Percentiles rank a stretch among this genome's conserved stretches.
Evolutionary conservation across 2,888 invertebrate species (phyloP).

Genomic region (Osmoderma eremita): DNA sequence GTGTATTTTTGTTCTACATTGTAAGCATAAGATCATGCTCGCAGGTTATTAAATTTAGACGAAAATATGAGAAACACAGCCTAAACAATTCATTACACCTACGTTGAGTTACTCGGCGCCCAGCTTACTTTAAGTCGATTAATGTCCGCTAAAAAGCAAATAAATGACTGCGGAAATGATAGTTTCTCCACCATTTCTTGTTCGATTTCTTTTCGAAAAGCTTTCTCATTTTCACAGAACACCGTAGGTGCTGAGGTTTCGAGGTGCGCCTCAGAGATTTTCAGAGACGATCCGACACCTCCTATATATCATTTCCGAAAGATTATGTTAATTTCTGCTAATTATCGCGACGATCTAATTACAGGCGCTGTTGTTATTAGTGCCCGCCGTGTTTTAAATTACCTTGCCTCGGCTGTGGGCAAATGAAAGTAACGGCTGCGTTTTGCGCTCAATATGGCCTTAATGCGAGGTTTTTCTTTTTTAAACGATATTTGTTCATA

Average conservation of each 20-base stretch:
- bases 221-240: slow-evolving; percentile 12
- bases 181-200: no score
- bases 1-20: no score
- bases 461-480: slow-evolving; percentile 8
- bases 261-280: slow-evolving; percentile 22
- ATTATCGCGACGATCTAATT: slow-evolving; percentile 39
- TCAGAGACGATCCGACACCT: slow-evolving; percentile 15
- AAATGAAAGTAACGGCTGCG: slow-evolving; percentile 33
- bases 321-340: slow-evolving; percentile 38
- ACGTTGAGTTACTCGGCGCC: no score
- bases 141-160: no score
- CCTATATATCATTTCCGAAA: slow-evolving; percentile 30
- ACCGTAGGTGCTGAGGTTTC: slow-evolving; percentile 16
- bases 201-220: neutral
- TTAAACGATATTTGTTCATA: neutral
- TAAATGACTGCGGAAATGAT: no score
- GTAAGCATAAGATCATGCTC: no score
- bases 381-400: slow-evolving; percentile 40
- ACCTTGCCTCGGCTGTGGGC: neutral
- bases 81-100: no score
- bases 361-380: slow-evolving; percentile 34
- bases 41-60: no score
- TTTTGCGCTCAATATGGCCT: neutral
- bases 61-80: no score
- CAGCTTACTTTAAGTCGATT: no score